Evolutionary conservation across 2,888 invertebrate genomes (phyloP).

Genomic region (Parelbella ahira): DNA sequence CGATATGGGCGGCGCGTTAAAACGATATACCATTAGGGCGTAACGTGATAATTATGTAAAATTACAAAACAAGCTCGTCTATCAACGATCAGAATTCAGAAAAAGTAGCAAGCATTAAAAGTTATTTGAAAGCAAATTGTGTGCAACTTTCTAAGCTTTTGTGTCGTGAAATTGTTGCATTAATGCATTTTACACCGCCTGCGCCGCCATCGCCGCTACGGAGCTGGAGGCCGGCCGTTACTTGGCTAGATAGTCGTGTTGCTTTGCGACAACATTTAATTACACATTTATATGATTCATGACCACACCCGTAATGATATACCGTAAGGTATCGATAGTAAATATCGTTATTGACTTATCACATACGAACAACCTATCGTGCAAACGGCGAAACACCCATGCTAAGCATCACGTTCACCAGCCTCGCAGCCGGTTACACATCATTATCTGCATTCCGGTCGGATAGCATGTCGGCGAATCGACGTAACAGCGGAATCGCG

Average conservation of each 20-base stretch:
- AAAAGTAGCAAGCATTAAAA: too few species aligned
- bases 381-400: constrained; percentile 31
- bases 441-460: constrained; percentile 54
- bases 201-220: constrained; percentile 6
- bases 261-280: not conserved
- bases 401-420: constrained; percentile 5
- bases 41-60: too few species aligned
- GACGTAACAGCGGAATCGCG: constrained; percentile 32
- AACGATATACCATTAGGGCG: too few species aligned
- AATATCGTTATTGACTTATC: constrained; percentile 26
- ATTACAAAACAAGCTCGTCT: too few species aligned
- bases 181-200: constrained; percentile 31
- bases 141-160: constrained; percentile 52
- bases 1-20: constrained; percentile 35
- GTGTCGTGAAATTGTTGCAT: constrained; percentile 32
- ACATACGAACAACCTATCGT: constrained; percentile 26
- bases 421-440: constrained; percentile 14
- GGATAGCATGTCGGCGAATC: constrained; percentile 43
- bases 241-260: constrained; percentile 2
- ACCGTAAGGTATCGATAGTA: constrained; percentile 1
- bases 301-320: constrained; percentile 4
- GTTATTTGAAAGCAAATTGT: constrained; percentile 45
- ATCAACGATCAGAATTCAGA: too few species aligned
- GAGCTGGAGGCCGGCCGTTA: constrained; percentile 14
- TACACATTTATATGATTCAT: constrained; percentile 1